Conservation (phyloP, 2,888 invertebrate species). For the Linnaemya vulpina region DNA sequence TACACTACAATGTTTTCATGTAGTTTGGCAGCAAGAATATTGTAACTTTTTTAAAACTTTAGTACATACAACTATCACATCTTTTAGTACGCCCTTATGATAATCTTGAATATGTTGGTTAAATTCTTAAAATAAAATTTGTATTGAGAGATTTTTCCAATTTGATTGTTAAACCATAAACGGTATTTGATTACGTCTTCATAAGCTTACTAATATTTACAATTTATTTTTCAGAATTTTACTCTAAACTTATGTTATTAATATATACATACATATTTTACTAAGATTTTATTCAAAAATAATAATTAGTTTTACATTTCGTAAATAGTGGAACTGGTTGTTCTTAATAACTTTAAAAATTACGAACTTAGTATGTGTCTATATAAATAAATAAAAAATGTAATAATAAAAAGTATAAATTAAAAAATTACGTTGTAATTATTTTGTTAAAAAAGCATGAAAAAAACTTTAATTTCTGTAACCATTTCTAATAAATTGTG, state of each 20-base stretch:
- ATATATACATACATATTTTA: neutral
- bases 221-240: neutral
- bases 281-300: neutral
- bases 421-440: slow-evolving; percentile 33
- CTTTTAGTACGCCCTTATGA: neutral
- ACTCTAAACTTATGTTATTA: neutral
- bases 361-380: slow-evolving; percentile 55
- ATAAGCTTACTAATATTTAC: neutral
- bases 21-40: neutral
- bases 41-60: neutral
- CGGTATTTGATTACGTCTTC: slow-evolving; percentile 4
- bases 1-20: too few relatives aligned
- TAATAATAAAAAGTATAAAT: slow-evolving; percentile 18
- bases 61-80: neutral
- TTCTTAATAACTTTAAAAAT: slow-evolving; percentile 55
- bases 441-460: neutral
- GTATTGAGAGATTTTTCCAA: neutral
- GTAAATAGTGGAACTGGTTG: slow-evolving; percentile 69
- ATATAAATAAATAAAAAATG: slow-evolving; percentile 33
- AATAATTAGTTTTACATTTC: slow-evolving; percentile 34
- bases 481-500: neutral
- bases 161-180: slow-evolving; percentile 7
- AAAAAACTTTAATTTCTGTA: neutral
- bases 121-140: slow-evolving; percentile 1
- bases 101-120: neutral